These are phyloP conservation scores for Eupeodes latifasciatus DNA, from an alignment of 2,888 invertebrate species.

Conservation along the genomic window DNA sequence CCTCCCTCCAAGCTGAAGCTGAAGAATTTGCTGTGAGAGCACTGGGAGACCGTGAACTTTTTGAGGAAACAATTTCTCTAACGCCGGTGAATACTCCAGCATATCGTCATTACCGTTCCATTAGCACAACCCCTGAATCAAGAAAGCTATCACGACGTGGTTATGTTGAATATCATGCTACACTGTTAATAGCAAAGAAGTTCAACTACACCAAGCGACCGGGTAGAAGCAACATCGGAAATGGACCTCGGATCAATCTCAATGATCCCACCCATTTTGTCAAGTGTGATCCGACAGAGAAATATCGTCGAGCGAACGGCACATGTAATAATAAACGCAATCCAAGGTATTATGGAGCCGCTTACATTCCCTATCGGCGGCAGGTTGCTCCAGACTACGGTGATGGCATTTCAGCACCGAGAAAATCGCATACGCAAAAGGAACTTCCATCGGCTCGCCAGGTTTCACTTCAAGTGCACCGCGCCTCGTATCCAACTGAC, in stretches of 20 bases:
- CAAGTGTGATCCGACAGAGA: constrained; percentile 84
- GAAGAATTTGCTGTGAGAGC: constrained; percentile 86
- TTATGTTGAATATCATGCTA: constrained; percentile 89
- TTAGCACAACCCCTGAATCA: constrained; percentile 87
- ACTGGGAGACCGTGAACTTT: constrained; percentile 85
- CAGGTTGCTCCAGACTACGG: constrained; percentile 90
- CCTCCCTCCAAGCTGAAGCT: constrained; percentile 85
- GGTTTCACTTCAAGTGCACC: constrained; percentile 90
- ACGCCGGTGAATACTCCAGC: constrained; percentile 87
- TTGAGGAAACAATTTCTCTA: constrained; percentile 85
- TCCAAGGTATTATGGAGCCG: constrained; percentile 88
- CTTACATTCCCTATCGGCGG: constrained; percentile 89
- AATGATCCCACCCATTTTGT: constrained; percentile 79
- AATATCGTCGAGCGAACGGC: constrained; percentile 89
- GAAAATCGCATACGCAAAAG: constrained; percentile 85
- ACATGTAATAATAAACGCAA: constrained; percentile 90
- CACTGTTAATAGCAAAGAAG: constrained; percentile 86
- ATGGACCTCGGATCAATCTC: constrained; percentile 81
- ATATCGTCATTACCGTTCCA: constrained; percentile 89
- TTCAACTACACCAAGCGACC: constrained; percentile 83
- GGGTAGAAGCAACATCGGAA: constrained; percentile 82
- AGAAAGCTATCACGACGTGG: constrained; percentile 88
- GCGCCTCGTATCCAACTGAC: constrained; percentile 90
- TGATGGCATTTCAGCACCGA: constrained; percentile 89
- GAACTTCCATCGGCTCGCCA: constrained; percentile 90